These are phyloP conservation scores for Gobio gobio DNA, from an alignment of 2,113 vertebrate genomes.

Conservation along the genomic window DNA sequence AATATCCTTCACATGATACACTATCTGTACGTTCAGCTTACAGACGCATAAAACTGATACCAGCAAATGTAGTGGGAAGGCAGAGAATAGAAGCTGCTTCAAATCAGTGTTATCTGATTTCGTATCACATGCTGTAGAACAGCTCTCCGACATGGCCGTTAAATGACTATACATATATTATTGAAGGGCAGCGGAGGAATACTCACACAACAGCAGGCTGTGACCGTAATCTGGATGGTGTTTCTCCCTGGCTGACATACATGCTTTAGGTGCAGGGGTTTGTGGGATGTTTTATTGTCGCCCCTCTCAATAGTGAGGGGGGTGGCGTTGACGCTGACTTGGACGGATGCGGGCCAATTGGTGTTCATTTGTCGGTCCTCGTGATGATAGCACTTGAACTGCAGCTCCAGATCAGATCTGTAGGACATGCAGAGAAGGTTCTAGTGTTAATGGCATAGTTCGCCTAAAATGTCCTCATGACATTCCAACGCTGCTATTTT, in stretches of 20 bases:
- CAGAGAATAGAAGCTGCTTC: conserved; percentile 29
- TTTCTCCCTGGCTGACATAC: conserved; percentile 98
- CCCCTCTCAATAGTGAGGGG: conserved; percentile 97
- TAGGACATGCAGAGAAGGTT: not conserved
- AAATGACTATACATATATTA: conserved; percentile 41
- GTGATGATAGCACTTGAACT: conserved; percentile 99
- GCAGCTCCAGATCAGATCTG: conserved; percentile 97
- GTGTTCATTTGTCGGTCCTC: conserved; percentile 99
- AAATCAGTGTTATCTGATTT: conserved; percentile 49
- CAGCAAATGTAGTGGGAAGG: conserved; percentile 26
- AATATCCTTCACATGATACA: conserved; percentile 38
- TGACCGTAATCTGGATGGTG: conserved; percentile 99
- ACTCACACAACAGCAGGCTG: conserved; percentile 98
- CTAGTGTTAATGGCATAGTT: not conserved
- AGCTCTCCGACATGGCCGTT: conserved; percentile 8
- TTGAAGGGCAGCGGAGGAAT: conserved; percentile 22
- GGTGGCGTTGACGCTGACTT: conserved; percentile 99
- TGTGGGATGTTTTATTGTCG: conserved; percentile 99
- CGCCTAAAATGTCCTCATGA: not conserved
- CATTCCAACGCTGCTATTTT: not conserved
- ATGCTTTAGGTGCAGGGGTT: conserved; percentile 97
- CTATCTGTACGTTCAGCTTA: conserved; percentile 29
- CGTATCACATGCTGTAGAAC: conserved; percentile 5
- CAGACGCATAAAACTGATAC: conserved; percentile 32
- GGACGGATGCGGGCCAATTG: conserved; percentile 98